Conservation (phyloP, 2,888 invertebrate genomes). For the Nipponacmea schrenckii region DNA sequence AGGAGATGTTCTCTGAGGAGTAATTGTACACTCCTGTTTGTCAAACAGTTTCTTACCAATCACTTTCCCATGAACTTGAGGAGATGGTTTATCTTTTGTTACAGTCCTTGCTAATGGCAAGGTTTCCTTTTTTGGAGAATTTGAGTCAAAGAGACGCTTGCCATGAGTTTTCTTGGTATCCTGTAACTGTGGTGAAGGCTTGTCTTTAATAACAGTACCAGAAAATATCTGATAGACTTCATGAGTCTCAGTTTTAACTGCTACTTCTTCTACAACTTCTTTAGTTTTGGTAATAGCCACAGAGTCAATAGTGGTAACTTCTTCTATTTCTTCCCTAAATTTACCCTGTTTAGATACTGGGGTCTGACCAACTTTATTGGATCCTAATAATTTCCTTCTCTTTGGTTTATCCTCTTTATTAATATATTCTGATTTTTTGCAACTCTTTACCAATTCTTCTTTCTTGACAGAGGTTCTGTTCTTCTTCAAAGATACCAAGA, state of each 20-base stretch:
- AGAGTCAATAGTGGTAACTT: neutral
- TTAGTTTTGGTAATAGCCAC: neutral
- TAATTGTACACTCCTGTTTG: neutral
- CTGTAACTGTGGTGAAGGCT: conserved; percentile 8
- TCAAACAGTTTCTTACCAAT: conserved; percentile 18
- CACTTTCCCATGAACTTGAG: neutral
- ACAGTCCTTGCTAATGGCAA: conserved; percentile 22
- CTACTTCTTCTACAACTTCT: neutral
- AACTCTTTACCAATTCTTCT: conserved; percentile 3
- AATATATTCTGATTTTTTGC: neutral
- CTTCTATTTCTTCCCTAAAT: neutral
- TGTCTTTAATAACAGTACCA: conserved; percentile 13
- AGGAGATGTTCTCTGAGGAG: neutral
- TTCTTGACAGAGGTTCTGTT: conserved; percentile 15
- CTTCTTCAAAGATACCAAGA: conserved; percentile 34
- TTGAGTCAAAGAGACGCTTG: neutral
- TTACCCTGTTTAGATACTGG: neutral
- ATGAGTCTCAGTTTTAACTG: neutral
- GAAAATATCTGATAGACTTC: conserved; percentile 1
- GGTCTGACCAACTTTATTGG: neutral
- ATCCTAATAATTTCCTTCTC: conserved; percentile 1
- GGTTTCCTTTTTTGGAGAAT: conserved; percentile 1
- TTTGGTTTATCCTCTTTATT: conserved; percentile 1
- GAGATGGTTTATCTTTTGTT: conserved; percentile 24
- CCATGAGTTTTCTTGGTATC: conserved; percentile 5